Base-by-base conservation (phyloP, 1,140 invertebrate species). In the Rhagoletis pomonella region DNA sequence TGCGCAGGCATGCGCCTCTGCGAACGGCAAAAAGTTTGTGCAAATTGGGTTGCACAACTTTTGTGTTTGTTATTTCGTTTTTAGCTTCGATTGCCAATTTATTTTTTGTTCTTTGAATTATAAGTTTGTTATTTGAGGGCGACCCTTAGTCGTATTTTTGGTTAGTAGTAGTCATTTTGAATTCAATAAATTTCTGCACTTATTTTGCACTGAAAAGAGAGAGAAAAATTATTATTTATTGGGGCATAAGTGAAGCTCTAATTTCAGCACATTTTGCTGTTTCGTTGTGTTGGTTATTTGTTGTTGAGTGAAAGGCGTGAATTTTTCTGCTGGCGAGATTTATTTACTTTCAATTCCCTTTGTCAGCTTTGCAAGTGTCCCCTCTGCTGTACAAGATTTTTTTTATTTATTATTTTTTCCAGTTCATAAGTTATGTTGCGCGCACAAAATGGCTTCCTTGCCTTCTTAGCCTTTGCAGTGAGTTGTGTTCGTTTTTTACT, bases 381-480 rank as follows among this genome's bases (percentile, higher is more conserved):
- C 60, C 60, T 62, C 42, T 73, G 17, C 12, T 55, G 10, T 1
- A 55, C 1, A 1, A 44, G 12, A 44, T 47, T 73, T 65, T 65
- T 4, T 47, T 73, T 73, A 73, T 73, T 73, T 44, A 44, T 47
- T 47, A 67, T 67, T 73, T 73, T 73, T n/a, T 73, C 4, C 44
- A 17, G 12, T 42, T 62, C 67, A 17, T 73, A 73, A 73, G 42
- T 29, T 67, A n/a, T 67, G 9, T 39, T 39, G 12, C 14, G 14
- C n/a, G 19, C 73, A 81, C 73, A 81, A 81, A 81, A 81, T 81
- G 73, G 73, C 73, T 55, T 81, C 73, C 55, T 81, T 17, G 73
- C 19, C 14, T 81, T 47, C 14, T 81, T 81, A 55, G 73, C 73
- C 73, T 47, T 81, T 81, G 55, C 19, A 12, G 44, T 55, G 17